Base-by-base conservation (phyloP, 2,888 invertebrate genomes). In the Epistrophella euchroma region DNA sequence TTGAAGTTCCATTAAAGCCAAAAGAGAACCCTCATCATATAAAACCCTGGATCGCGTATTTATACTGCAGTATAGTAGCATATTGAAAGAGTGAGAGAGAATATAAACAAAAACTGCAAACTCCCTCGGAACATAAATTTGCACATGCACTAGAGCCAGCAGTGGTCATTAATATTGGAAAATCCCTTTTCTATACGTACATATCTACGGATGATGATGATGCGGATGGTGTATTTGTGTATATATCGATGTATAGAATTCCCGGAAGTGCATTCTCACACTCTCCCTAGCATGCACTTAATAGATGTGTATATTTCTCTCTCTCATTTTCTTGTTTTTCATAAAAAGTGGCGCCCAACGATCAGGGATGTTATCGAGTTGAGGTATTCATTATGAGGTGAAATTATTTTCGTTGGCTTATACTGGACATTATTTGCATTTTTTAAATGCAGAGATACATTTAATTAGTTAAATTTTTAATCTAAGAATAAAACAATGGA, bases 141-240 rank as follows among this genome's bases (percentile, higher is more conserved):
- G 74, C 82, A 78, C 82, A 82, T 82, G 82, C 82, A 86, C 86
- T 77, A 70, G 86, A 81, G 77, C 71, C 82, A 78, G 86, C 86
- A 79, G 87, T 83, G 83, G 87, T 87, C 87, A 87, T 87, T 87
- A 87, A 87, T 87, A 79, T 87, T 83, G 87, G 82, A 86, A 82
- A 85, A 87, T 83, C 79, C n/a, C n/a, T n/a, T 87, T 83, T 87
- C 79, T 72, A 78, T 75, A 77, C 76, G 56, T 62, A 77, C 76
- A 50, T 62, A 82, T n/a, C n/a, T 47, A 71, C 37, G 73, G 71
- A 75, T 72, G 77, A 81, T 77, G 85, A 60, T 72, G 77, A 73
- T 76, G 81, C n/a, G 19, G 75, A 66, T 47, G 66, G 45, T 52
- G 28, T 45, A 35, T 45, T 22, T 25, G 45, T 84, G 71, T 74